phyloP scores from a whole-genome alignment of 2,888 invertebrate species.

The Stratiomys singularior region DNA sequence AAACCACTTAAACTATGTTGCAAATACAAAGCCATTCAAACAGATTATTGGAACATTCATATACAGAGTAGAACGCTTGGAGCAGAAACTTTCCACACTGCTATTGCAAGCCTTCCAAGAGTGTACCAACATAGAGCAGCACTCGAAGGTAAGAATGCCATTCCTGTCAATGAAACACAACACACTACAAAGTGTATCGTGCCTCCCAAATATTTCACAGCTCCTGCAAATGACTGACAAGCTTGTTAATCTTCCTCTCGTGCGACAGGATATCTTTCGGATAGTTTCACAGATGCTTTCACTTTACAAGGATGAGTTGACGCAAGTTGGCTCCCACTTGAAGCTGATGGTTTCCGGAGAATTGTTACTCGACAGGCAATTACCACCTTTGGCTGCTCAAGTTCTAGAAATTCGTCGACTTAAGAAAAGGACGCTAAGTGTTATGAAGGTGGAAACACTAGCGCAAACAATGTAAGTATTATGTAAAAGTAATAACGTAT shows the following conservation, averaged over 20 bases:
- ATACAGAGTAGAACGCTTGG: constrained; percentile 60
- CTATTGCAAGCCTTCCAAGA: constrained; percentile 71
- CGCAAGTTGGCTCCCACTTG: constrained; percentile 57
- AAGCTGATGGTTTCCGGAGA: not conserved
- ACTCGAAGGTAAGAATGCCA: constrained; percentile 66
- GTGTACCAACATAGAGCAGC: constrained; percentile 69
- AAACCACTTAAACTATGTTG: not conserved
- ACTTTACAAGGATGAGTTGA: constrained; percentile 63
- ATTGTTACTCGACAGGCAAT: constrained; percentile 67
- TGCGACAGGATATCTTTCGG: constrained; percentile 68
- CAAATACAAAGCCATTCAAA: not conserved
- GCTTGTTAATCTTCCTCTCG: constrained; percentile 58
- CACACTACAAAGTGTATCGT: not conserved
- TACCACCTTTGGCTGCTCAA: constrained; percentile 70
- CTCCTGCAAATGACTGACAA: constrained; percentile 68
- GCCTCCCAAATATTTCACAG: constrained; percentile 57
- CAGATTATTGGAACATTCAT: not conserved
- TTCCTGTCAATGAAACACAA: too few relatives aligned
- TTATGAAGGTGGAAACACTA: constrained; percentile 8
- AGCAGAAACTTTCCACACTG: constrained; percentile 70
- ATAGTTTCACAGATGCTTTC: constrained; percentile 61
- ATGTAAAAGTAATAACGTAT: not conserved
- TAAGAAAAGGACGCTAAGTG: not conserved
- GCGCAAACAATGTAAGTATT: constrained; percentile 14
- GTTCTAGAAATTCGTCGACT: not conserved